These are phyloP conservation scores for Procambarus clarkii DNA, from an alignment of 1,140 invertebrate genomes.

Conservation along the genomic window DNA sequence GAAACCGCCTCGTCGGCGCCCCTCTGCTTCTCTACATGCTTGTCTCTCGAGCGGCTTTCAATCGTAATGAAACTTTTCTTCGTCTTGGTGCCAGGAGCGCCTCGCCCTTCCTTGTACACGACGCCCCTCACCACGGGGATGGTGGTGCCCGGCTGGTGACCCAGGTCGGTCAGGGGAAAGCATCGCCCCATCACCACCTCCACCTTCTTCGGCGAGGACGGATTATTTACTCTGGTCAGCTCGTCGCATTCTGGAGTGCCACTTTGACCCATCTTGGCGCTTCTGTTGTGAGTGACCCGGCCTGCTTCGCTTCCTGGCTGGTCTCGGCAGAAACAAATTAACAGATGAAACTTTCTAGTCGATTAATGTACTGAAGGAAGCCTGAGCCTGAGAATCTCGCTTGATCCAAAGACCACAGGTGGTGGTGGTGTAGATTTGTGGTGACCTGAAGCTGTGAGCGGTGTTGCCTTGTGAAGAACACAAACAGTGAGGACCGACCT, in stretches of 20 bases:
- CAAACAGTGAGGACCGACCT: background rate
- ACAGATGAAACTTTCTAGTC: background rate
- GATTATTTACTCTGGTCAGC: background rate
- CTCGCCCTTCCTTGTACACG: constrained; percentile 10
- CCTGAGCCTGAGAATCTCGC: background rate
- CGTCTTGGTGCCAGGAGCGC: background rate
- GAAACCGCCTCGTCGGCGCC: background rate
- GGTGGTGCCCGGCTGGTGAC: background rate
- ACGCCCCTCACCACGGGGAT: constrained; percentile 27
- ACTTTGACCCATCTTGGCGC: background rate
- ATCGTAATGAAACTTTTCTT: background rate
- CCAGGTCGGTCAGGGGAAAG: constrained; percentile 28
- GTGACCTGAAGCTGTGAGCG: too few species aligned
- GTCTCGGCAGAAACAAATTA: background rate
- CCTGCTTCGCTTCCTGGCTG: background rate
- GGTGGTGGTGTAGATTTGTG: background rate
- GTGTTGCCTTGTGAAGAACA: background rate
- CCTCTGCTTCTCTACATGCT: background rate
- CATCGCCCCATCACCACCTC: constrained; percentile 54
- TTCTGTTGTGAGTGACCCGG: background rate
- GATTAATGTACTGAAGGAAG: background rate
- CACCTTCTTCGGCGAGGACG: background rate
- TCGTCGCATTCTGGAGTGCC: background rate
- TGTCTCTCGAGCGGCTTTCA: background rate
- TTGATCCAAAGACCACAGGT: background rate